These are phyloP conservation scores for Campoplex capitator DNA, from an alignment of 2,888 invertebrate species.

Conservation along the genomic window DNA sequence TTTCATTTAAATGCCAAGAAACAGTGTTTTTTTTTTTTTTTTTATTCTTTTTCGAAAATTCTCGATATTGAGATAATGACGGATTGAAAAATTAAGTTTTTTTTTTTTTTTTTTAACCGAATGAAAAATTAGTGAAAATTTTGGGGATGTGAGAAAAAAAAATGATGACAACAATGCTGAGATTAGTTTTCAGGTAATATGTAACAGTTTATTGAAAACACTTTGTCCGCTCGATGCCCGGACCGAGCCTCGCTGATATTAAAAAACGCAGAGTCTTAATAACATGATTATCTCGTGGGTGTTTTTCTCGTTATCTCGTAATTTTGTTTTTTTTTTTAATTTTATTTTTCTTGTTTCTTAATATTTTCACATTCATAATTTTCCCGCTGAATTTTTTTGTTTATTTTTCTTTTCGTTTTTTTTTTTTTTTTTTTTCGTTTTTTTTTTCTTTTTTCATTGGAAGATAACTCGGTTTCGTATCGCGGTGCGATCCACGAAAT, in stretches of 20 bases:
- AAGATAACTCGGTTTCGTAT: conserved; percentile 75
- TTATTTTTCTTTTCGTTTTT: conserved; percentile 45
- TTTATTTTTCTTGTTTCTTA: conserved; percentile 27
- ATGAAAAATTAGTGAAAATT: background rate
- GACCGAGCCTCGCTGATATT: conserved; percentile 83
- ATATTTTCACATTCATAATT: conserved; percentile 23
- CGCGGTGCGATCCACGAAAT: conserved; percentile 78
- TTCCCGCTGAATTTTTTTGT: conserved; percentile 29
- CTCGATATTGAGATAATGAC: no score
- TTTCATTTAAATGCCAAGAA: no score
- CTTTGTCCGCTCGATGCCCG: conserved; percentile 79
- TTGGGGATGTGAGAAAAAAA: background rate
- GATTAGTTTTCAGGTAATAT: conserved; percentile 79
- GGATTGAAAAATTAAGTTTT: no score
- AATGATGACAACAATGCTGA: background rate
- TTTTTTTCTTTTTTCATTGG: conserved; percentile 68
- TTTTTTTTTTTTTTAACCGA: no score
- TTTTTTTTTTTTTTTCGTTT: conserved; percentile 29
- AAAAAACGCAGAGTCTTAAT: conserved; percentile 84
- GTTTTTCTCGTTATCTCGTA: conserved; percentile 70
- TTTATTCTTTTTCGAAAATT: no score
- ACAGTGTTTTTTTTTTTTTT: no score
- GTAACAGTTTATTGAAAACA: conserved; percentile 84
- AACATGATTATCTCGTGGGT: conserved; percentile 83
- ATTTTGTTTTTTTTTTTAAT: conserved; percentile 37